Percentiles rank a stretch among this genome's conserved stretches.
phyloP scores from a whole-genome alignment of 2,888 invertebrate species.

The Balanococcus diminutus region DNA sequence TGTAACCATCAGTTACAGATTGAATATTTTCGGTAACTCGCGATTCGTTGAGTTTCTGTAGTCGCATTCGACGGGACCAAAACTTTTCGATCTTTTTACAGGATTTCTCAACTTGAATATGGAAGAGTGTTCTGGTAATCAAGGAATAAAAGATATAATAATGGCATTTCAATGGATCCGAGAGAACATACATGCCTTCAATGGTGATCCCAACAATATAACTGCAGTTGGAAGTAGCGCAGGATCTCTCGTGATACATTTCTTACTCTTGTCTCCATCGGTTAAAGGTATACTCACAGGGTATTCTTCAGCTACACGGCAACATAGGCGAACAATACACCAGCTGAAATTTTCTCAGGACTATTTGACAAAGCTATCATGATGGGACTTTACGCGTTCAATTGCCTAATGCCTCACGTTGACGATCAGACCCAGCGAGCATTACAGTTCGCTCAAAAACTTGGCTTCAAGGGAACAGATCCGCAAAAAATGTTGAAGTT shows the following conservation, averaged over 20 bases:
- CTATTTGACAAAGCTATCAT: constrained; percentile 38
- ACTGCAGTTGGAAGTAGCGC: background rate
- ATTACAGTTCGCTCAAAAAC: background rate
- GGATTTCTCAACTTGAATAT: constrained; percentile 32
- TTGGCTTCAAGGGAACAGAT: background rate
- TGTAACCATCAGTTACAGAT: constrained; percentile 1
- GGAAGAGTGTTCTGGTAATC: constrained; percentile 38
- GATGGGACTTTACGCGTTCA: background rate
- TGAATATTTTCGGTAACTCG: constrained; percentile 44
- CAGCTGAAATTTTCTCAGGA: background rate
- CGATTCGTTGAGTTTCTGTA: background rate
- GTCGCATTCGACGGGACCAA: background rate
- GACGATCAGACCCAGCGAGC: background rate
- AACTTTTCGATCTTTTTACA: background rate
- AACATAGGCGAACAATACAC: background rate
- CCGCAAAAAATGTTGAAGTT: background rate
- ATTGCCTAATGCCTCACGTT: background rate
- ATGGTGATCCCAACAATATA: constrained; percentile 33
- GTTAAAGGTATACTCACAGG: background rate
- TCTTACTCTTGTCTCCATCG: background rate
- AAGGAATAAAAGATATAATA: constrained; percentile 18
- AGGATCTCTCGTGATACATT: background rate
- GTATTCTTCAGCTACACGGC: background rate
- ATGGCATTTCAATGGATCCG: constrained; percentile 40
- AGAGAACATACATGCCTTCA: constrained; percentile 27